Percentiles rank a stretch among this genome's conserved stretches.
phyloP scores from a whole-genome alignment of 2,888 invertebrate genomes.

The Callyntrura guangdongensis region DNA sequence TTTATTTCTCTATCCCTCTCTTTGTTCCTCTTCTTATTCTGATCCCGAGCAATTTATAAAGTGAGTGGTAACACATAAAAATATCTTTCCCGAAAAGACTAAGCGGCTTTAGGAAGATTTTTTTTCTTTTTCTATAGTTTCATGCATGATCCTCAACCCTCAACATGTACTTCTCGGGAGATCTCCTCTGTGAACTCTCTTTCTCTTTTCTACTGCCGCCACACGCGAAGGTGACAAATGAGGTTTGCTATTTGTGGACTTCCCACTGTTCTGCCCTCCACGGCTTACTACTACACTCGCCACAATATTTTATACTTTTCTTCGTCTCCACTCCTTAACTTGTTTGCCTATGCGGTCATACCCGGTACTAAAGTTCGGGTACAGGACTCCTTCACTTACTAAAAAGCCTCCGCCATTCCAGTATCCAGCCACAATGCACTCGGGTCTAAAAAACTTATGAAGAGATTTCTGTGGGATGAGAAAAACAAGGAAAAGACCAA shows the following conservation, averaged over 20 bases:
- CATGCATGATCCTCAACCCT: conserved; percentile 29
- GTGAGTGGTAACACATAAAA: conserved; percentile 29
- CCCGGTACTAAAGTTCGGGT: too few relatives aligned
- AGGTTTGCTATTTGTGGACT: conserved; percentile 77
- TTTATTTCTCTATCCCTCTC: background rate
- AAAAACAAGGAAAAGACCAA: background rate
- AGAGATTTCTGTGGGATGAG: conserved; percentile 34
- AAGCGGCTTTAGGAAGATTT: conserved; percentile 57
- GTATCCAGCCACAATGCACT: too few relatives aligned
- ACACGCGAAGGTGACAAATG: conserved; percentile 81
- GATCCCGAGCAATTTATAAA: conserved; percentile 50
- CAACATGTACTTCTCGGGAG: conserved; percentile 29
- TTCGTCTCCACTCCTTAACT: conserved; percentile 59
- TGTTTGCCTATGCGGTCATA: too few relatives aligned
- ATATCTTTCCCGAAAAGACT: conserved; percentile 5
- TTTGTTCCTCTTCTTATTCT: background rate
- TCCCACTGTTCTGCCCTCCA: conserved; percentile 75
- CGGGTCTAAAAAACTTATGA: conserved; percentile 24
- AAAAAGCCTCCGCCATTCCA: too few relatives aligned
- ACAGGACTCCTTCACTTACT: too few relatives aligned
- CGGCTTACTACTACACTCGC: conserved; percentile 79
- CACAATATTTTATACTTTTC: conserved; percentile 81
- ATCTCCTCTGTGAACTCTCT: conserved; percentile 22
- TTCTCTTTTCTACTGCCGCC: conserved; percentile 6
- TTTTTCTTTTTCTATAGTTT: background rate